Evolutionary conservation across 2,113 vertebrate genomes (phyloP).

Genomic region (Meriones unguiculatus): DNA sequence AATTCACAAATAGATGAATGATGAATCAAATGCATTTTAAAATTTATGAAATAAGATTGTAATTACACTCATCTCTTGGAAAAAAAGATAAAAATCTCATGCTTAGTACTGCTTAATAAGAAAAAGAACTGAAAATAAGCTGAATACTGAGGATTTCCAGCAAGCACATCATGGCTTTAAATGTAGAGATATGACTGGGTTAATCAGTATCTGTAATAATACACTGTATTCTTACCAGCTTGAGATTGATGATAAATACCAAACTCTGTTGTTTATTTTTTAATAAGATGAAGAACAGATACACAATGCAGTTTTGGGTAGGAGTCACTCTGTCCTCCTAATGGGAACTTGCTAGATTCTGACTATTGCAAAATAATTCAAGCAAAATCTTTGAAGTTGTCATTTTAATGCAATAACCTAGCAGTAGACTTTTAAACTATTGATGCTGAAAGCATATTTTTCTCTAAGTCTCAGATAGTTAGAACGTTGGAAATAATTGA

Average conservation of each 20-base stretch:
- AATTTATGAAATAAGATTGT: constrained; percentile 58
- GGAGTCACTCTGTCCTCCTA: constrained; percentile 61
- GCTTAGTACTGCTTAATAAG: background rate
- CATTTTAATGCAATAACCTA: constrained; percentile 66
- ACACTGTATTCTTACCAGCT: constrained; percentile 66
- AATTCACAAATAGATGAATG: constrained; percentile 63
- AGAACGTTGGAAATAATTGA: constrained; percentile 69
- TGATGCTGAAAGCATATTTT: constrained; percentile 61
- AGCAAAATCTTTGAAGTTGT: constrained; percentile 51
- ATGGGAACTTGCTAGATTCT: constrained; percentile 46
- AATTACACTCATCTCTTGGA: constrained; percentile 45
- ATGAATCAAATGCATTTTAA: constrained; percentile 61
- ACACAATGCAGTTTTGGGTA: constrained; percentile 57
- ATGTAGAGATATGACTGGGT: constrained; percentile 64
- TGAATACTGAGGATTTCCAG: constrained; percentile 41
- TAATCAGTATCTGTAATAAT: constrained; percentile 76
- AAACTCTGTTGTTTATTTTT: constrained; percentile 75
- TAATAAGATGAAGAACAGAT: constrained; percentile 73
- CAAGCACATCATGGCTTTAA: constrained; percentile 53
- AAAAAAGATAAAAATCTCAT: constrained; percentile 19
- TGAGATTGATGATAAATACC: constrained; percentile 74
- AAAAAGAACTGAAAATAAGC: constrained; percentile 67
- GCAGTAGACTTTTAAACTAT: constrained; percentile 63
- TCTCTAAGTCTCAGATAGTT: constrained; percentile 71
- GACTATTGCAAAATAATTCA: constrained; percentile 68